Base-by-base conservation (phyloP, 2,113 vertebrate species). In the Catharus fuscescens region DNA sequence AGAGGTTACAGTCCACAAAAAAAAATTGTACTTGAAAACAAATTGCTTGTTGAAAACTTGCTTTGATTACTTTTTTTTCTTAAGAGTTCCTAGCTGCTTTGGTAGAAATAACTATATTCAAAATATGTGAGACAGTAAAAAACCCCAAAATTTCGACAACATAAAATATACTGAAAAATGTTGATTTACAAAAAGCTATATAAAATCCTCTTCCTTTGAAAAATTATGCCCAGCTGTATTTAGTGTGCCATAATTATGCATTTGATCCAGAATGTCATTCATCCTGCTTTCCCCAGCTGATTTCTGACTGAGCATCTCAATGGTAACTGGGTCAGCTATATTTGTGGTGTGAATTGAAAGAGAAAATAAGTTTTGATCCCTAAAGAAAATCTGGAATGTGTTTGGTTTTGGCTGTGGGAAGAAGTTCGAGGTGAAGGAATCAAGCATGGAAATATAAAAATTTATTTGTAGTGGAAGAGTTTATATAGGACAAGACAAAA, bases 211-310 rank as follows among this genome's bases (percentile, higher is more conserved):
- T 89, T 94, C 78, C 90, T 96, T 74, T 79, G 90, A 79, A 89
- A 94, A 94, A 78, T 79, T 56, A 85, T 81, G 84, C 19, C 73
- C 95, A 93, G 81, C 87, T 96, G 87, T 69, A 79, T 96, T 94
- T 91, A 76, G 73, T 67, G 76, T 10, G 78, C 84, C 77, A 94
- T 96, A 95, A 96, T 96, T 95, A 90, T 90, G 73, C 60, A 87
- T 93, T 90, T 93, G 87, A 94, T 94, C 57, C 76, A 71, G 78
- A 71, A 78, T 90, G 93, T 85, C 84, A 87, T 87, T 93, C 92
- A 82, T 95, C 60, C 47, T 80, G 50, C 72, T 88, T 90, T 96
- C 42, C 88, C 86, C 89, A 95, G 89, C 86, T 95, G 92, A 91
- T 91, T 95, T 92, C 86, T 93, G 69, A 89, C 72, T 84, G 84